A percentile compares a stretch with the other conserved stretches of the same genome.
Evolutionary conservation across 2,888 invertebrate species (phyloP).

Genomic region (Stenurella melanura): DNA sequence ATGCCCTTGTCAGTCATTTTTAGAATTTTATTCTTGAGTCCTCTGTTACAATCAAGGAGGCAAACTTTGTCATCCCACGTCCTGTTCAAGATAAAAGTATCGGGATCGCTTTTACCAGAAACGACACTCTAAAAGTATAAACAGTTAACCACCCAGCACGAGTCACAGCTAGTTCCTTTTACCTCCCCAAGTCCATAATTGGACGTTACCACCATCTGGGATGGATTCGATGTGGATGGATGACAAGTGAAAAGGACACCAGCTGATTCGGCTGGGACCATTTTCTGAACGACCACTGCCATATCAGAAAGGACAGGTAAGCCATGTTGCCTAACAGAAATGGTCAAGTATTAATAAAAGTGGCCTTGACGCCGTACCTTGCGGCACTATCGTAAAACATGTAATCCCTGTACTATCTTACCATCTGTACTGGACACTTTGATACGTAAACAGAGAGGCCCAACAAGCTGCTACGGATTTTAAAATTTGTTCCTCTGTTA

Average conservation of each 20-base stretch:
- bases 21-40: conserved; percentile 76
- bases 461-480: conserved; percentile 83
- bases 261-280: conserved; percentile 82
- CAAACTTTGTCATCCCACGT: conserved; percentile 73
- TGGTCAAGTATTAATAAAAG: conserved; percentile 8
- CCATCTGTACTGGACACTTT: conserved; percentile 87
- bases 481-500: conserved; percentile 75
- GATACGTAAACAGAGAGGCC: conserved; percentile 87
- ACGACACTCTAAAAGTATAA: conserved; percentile 81
- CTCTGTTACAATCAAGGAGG: conserved; percentile 71
- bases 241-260: conserved; percentile 90
- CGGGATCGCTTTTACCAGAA: conserved; percentile 85
- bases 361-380: neutral
- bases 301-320: conserved; percentile 81
- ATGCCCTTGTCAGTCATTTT: conserved; percentile 71
- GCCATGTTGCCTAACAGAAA: conserved; percentile 80
- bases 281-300: conserved; percentile 87
- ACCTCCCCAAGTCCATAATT: conserved; percentile 91
- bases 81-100: conserved; percentile 79
- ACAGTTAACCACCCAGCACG: neutral
- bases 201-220: conserved; percentile 82
- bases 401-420: conserved; percentile 63
- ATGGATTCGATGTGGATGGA: conserved; percentile 83
- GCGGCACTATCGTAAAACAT: neutral
- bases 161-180: conserved; percentile 46